Base-by-base conservation (phyloP, 2,113 vertebrate genomes). In the Cebus imitator region DNA sequence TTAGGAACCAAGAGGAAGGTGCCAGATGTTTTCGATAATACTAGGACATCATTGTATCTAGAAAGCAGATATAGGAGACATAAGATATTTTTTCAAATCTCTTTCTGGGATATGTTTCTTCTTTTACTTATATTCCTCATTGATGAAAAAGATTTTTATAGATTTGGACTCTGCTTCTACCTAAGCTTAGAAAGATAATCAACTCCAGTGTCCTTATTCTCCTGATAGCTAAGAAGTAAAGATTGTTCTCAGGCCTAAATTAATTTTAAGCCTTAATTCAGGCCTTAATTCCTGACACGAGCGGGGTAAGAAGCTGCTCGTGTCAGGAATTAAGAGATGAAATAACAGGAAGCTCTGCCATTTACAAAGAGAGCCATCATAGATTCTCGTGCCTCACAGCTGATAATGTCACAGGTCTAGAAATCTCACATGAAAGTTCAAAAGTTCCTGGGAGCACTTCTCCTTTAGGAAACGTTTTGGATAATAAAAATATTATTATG, bases 1-100 rank as follows among this genome's bases (percentile, higher is more conserved):
- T 75, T 70, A 70, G 87, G 91, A 86, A 32, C 50, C 32, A 55
- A 64, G 45, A 9, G 27, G 13, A 13, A 52, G 48, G 18, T 32
- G 4, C n/a, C 21, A 2, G 14, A 14, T 52, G 25, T 61, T 11
- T n/a, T 57, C 8, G 2, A 0, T 17, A 21, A 18, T 66, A 11
- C 32, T 4, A 4, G 8, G 7, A 11, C 16, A 7, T 55, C 23
- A 27, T 30, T 48, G 7, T 89, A 25, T 91, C 72, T 57, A 30
- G 40, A 85, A 68, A 84, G 8, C 6, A 88, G 3, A 55, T 57
- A 88, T 23, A 55, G 21, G n/a, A 83, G 23, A 45, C 40, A 32
- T 7, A 76, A 68, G 35, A 4, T 86, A 35, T 13, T 43, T 73
- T 40, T 50, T 5, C 75, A 40, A 58, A 61, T 75, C 3, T 58